Evolutionary conservation across 2,113 vertebrate species (phyloP), one percentile per base, ranked within the genome.

Genomic region (Glaucomys volans): DNA sequence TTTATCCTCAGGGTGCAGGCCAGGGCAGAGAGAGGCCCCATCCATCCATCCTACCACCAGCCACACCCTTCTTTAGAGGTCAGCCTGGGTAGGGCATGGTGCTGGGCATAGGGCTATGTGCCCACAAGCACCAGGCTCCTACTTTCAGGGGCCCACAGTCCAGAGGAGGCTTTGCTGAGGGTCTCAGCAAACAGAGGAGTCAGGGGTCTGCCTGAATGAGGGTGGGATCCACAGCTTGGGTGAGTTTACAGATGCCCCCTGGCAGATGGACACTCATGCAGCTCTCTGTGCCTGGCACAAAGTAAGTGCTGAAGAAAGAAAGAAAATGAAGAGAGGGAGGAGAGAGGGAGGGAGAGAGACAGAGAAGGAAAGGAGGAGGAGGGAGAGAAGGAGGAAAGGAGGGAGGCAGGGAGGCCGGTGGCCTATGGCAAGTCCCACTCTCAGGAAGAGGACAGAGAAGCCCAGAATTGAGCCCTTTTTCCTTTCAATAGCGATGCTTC

Each of bases 401-500:
- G 42, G 40, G 2, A 71, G 30, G 32, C 3, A 66, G 17, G 47
- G 8, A 66, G 20, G 26, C 35, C 2, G 4, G 18, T 8, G 69
- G 37, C n/a, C 62, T 28, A 9, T 11, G 52, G 16, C 13, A 1
- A 26, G 7, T 57, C 40, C 72, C 81, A 0, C 40, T 85, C 50
- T 77, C 42, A 13, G 18, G 42, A 85, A 52, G 24, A 93, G 35
- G 44, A 50, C 57, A 30, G 74, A 91, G 13, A 52, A 12, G 4
- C 10, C 57, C 64, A 40, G 74, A 81, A 14, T 0, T 50, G 52
- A 67, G n/a, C 40, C 54, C 44, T n/a, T 74, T 83, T 83, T 75
- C 87, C 87, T 97, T 74, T 37, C 44, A 87, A 75, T 8, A 57
- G 85, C 24, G 57, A 57, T 62, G 35, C 72, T 90, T 95, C 85